Evolutionary conservation across 2,113 vertebrate species (phyloP), one percentile per base, ranked within the genome.

Genomic region (Ceratotherium simum): DNA sequence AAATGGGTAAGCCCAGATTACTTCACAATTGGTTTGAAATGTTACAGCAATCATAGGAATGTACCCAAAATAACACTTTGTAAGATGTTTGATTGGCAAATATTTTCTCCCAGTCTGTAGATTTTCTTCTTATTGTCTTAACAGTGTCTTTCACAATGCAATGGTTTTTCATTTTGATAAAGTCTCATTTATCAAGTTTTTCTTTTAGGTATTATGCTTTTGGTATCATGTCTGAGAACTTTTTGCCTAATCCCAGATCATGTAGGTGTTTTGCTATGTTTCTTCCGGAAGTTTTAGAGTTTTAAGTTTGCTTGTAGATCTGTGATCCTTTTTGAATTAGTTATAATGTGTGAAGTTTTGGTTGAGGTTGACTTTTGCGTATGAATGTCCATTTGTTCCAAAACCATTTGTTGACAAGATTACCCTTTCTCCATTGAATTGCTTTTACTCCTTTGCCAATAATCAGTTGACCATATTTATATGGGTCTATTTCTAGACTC

Each of bases 1-100:
- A 76, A 99, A 99, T 25, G 99, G 99, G 99, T 99, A 97, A 98
- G 99, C 95, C 83, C 78, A 76, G 39, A 84, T 94, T 96, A 73
- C 79, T 87, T 95, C 67, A 91, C 2, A 85, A 0, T 92, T 96
- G 27, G 21, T 90, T 95, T 81, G 54, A 78, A 96, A 76, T 95
- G 6, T 87, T 94, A 18, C 6, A 81, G 18, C 75, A 95, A 42
- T 90, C n/a, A 62, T 2, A 80, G 16, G 70, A 85, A 69, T 91
- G 6, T 31, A 33, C 36, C 65, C 39, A 83, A 76, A 95, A 75
- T 89, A 93, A 39, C 18, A 85, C 39, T 97, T 95, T 80, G 31
- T 69, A 79, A 93, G 56, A 62, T 95, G 46, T 91, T 88, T 97
- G 78, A 90, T 83, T 75, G 60, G 51, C 39, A 95, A 54, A 60